Evolutionary conservation across 1,140 invertebrate species (phyloP).

Genomic region (Atta cephalotes): DNA sequence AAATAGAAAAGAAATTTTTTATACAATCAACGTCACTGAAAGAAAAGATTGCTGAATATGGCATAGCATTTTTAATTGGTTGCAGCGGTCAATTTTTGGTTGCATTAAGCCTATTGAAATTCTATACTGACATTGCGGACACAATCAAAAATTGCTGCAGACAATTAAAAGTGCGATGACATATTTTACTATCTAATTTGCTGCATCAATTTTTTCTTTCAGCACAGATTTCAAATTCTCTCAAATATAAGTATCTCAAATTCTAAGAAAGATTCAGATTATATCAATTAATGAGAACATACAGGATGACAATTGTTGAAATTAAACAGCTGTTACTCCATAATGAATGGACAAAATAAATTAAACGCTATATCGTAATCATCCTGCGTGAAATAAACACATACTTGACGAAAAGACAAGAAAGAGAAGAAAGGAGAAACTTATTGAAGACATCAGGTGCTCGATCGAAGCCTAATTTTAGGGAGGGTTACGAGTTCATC

Average conservation of each 20-base stretch:
- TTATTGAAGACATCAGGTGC: conserved; percentile 31
- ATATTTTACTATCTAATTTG: too few relatives aligned
- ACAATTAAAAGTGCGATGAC: too few relatives aligned
- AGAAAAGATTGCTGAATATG: background rate
- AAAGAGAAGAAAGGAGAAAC: conserved; percentile 31
- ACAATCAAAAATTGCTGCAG: too few relatives aligned
- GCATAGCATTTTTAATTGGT: too few relatives aligned
- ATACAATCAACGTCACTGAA: background rate
- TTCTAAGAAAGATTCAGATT: background rate
- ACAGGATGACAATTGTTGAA: background rate
- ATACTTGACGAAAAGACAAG: conserved; percentile 5
- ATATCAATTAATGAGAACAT: background rate
- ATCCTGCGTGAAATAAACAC: background rate
- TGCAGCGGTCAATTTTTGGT: too few relatives aligned
- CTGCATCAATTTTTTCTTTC: too few relatives aligned
- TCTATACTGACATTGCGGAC: too few relatives aligned
- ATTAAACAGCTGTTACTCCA: background rate
- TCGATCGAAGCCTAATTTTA: conserved; percentile 61
- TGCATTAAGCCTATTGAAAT: too few relatives aligned
- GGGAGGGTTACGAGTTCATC: conserved; percentile 24
- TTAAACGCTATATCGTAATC: background rate
- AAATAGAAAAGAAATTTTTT: background rate
- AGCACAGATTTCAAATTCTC: background rate
- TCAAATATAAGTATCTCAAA: background rate
- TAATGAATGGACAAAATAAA: background rate